phyloP scores from a whole-genome alignment of 2,113 vertebrate species.

The Dermatemys mawii region DNA sequence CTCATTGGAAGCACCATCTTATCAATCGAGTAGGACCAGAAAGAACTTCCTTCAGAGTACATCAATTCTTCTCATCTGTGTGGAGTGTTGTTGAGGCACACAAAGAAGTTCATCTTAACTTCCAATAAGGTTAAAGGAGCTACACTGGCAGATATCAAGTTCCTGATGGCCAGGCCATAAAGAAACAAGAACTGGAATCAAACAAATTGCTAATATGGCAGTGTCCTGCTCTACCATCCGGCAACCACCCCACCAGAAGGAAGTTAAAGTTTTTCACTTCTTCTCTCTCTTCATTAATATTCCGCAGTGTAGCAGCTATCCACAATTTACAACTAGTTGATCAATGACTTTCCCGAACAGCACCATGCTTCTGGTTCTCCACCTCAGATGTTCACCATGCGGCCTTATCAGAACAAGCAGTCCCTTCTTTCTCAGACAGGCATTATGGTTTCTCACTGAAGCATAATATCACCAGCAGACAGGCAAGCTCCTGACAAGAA shows the following conservation, averaged over 20 bases:
- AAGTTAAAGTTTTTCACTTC: not conserved
- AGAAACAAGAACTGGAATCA: not conserved
- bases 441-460: not conserved
- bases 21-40: not conserved
- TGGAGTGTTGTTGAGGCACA: not conserved
- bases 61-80: rapidly evolving
- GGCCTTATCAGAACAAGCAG: rapidly evolving
- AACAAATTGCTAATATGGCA: not conserved
- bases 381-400: not conserved
- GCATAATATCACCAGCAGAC: not conserved
- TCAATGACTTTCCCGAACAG: not conserved
- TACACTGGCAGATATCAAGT: not conserved
- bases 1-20: not conserved
- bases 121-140: not conserved
- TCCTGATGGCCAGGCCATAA: not conserved
- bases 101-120: rapidly evolving
- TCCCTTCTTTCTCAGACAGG: not conserved
- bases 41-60: not conserved
- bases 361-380: not conserved
- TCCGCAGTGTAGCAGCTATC: not conserved
- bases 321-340: not conserved
- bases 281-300: not conserved
- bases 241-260: not conserved
- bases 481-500: not conserved
- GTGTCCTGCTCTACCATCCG: not conserved